Base-by-base conservation (phyloP, 2,113 vertebrate species). In the Xyrauchen texanus region DNA sequence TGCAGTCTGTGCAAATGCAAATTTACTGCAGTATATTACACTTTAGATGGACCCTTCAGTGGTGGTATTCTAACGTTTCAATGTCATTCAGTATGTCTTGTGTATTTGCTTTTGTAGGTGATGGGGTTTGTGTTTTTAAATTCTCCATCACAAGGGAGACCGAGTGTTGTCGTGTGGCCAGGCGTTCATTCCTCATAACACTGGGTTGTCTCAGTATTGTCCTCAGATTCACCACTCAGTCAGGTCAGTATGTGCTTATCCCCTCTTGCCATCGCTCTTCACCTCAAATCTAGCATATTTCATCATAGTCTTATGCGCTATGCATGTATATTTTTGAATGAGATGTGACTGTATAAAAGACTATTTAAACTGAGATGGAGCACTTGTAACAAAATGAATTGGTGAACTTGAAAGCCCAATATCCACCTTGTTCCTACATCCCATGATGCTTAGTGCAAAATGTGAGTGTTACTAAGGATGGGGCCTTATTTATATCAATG, bases 161-260 rank as follows among this genome's bases (percentile, higher is more conserved):
- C 2, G 92, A 94, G 79, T 90, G 87, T 57, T 95, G 94, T 79
- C 83, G 68, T 51, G 91, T 94, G 6, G 92, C 92, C 62, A 90
- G 85, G 81, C 92, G 94, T 74, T 94, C 93, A 11, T 78, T 95
- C 65, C 87, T 95, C 79, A 88, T 96, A 58, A 90, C 89, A 0
- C 66, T 90, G 65, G 92, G 88, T 15, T 90, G 82, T 66, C 86
- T 75, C 51, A 94, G 90, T 80, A 84, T 89, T 65, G 86, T 95
- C 49, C 83, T 95, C 6, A 89, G 89, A 46, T 95, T 95, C 81
- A 89, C 79, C 34, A 92, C 92, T 55, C 82, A 78, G 9, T 65
- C 80, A 72, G 94, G 93, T 96, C 72, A 88, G 92, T 90, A 16
- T 55, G 21, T 34, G 21, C 21, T 74, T 7, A 0, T 21, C 3